phyloP scores from a whole-genome alignment of 2,888 invertebrate genomes.

The Clivina fossor region DNA sequence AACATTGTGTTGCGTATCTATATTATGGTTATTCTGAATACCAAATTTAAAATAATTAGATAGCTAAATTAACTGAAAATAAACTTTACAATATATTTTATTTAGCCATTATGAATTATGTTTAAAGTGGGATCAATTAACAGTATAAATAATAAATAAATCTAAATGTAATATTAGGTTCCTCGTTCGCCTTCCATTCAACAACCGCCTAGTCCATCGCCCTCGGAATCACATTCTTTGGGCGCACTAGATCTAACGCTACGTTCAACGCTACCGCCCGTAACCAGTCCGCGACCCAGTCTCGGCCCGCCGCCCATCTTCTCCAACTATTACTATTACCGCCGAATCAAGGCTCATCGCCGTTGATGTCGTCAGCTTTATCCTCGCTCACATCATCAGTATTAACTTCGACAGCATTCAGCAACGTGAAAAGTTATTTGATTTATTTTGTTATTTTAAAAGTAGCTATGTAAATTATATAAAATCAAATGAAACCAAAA shows the following conservation, averaged over 20 bases:
- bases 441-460: too few relatives aligned
- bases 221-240: constrained; percentile 56
- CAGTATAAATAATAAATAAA: too few relatives aligned
- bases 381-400: constrained; percentile 80
- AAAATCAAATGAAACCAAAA: too few relatives aligned
- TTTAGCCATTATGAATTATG: too few relatives aligned
- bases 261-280: constrained; percentile 49
- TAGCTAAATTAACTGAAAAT: too few relatives aligned
- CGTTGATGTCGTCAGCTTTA: constrained; percentile 75
- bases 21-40: too few relatives aligned
- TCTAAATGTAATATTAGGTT: constrained; percentile 46
- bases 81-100: too few relatives aligned
- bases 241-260: constrained; percentile 64
- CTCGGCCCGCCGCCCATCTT: constrained; percentile 52
- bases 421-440: too few relatives aligned
- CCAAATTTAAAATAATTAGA: too few relatives aligned
- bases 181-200: constrained; percentile 54
- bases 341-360: constrained; percentile 64
- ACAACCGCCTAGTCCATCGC: constrained; percentile 51
- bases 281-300: constrained; percentile 44
- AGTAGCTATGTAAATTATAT: too few relatives aligned
- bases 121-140: too few relatives aligned
- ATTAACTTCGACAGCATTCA: constrained; percentile 82
- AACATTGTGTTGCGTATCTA: too few relatives aligned
- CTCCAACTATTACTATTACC: constrained; percentile 60